Percentiles rank a stretch among this genome's conserved stretches.
phyloP scores from a whole-genome alignment of 2,113 vertebrate species.

The Neomonachus schauinslandi region DNA sequence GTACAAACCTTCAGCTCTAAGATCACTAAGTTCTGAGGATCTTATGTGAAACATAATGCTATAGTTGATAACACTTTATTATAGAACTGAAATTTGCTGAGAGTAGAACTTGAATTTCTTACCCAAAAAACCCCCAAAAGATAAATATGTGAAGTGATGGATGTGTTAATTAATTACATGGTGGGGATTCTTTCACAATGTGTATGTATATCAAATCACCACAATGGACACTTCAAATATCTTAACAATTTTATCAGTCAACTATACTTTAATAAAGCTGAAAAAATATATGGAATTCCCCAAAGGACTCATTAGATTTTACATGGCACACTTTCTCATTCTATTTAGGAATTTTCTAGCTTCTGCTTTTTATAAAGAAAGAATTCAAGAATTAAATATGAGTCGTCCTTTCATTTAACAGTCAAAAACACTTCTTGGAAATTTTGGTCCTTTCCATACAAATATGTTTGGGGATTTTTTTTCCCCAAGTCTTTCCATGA shows the following conservation, averaged over 20 bases:
- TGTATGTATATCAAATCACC: not conserved
- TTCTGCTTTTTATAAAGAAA: conserved; percentile 65
- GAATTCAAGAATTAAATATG: not conserved
- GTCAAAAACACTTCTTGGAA: conserved; percentile 48
- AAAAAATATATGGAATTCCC: conserved; percentile 24
- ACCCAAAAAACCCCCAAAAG: not conserved
- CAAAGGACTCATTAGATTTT: not conserved
- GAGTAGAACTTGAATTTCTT: not conserved
- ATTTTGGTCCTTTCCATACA: conserved; percentile 53
- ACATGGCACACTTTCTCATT: not conserved
- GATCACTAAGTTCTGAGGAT: not conserved
- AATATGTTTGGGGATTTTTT: not conserved
- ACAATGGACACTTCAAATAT: not conserved
- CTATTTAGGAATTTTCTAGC: conserved; percentile 16
- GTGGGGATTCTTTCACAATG: not conserved
- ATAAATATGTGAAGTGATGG: not conserved
- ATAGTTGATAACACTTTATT: not conserved
- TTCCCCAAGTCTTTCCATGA: not conserved
- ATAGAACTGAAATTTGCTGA: not conserved
- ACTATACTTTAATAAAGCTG: not conserved
- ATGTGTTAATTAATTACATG: not conserved
- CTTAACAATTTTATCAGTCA: not conserved
- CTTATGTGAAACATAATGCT: not conserved
- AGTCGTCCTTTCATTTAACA: conserved; percentile 31
- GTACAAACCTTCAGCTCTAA: not conserved